phyloP scores from a whole-genome alignment of 1,140 invertebrate genomes.

The Pygmarrhopalites habei region DNA sequence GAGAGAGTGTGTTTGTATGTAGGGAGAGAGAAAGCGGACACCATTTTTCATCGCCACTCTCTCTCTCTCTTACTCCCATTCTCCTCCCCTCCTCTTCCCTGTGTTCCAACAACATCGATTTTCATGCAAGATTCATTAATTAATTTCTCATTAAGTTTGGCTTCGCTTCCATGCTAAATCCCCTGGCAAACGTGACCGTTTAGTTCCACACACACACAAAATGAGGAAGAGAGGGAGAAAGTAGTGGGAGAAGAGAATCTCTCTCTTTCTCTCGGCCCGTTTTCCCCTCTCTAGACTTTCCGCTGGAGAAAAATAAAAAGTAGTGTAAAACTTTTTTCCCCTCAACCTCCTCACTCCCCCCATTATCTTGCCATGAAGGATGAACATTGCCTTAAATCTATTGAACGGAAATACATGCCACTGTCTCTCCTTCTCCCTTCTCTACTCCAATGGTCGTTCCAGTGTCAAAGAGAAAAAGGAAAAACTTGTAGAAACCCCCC shows the following conservation, averaged over 20 bases:
- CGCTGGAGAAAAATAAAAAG: constrained; percentile 7
- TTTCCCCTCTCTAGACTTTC: too few species aligned
- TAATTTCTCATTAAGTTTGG: constrained; percentile 12
- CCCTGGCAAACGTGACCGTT: too few species aligned
- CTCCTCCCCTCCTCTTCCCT: background rate
- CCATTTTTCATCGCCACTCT: background rate
- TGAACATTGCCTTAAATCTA: background rate
- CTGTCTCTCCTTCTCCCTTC: too few species aligned
- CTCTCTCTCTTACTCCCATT: background rate
- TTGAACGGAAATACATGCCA: too few species aligned
- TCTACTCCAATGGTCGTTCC: too few species aligned
- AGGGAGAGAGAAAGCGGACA: too few species aligned
- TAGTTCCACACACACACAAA: too few species aligned
- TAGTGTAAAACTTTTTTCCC: background rate
- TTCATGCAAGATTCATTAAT: constrained; percentile 8
- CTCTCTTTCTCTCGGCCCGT: background rate
- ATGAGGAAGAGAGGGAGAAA: too few species aligned
- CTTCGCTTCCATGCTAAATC: background rate
- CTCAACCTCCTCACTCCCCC: background rate
- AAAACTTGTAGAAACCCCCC: too few species aligned
- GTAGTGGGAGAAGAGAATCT: too few species aligned
- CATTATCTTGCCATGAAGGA: constrained; percentile 10
- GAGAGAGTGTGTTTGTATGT: too few species aligned
- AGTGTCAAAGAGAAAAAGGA: too few species aligned
- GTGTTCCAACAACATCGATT: constrained; percentile 3